Evolutionary conservation across 2,113 vertebrate genomes (phyloP).

Genomic region (Poeciliopsis occidentalis): DNA sequence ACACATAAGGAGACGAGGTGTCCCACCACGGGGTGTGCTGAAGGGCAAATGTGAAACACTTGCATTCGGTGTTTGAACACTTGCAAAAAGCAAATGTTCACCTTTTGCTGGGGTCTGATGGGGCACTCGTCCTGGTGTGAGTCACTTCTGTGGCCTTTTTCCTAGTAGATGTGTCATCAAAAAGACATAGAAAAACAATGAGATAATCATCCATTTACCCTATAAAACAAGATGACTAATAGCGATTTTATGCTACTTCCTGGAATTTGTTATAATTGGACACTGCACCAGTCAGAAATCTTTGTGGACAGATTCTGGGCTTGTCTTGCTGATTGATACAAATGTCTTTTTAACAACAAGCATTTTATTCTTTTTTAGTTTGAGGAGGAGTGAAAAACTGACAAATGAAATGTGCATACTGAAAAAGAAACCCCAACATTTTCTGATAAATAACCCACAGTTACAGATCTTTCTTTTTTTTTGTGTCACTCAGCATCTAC

Average conservation of each 20-base stretch:
- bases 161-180: constrained; percentile 50
- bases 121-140: constrained; percentile 27
- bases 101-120: constrained; percentile 57
- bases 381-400: too few relatives aligned
- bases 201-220: constrained; percentile 55
- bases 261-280: constrained; percentile 23
- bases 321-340: too few relatives aligned
- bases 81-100: constrained; percentile 58
- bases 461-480: too few relatives aligned
- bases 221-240: constrained; percentile 57
- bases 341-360: too few relatives aligned
- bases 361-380: too few relatives aligned
- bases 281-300: too few relatives aligned
- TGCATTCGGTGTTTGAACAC: constrained; percentile 45
- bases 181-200: constrained; percentile 25
- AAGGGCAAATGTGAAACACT: constrained; percentile 58
- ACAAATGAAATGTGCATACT: too few relatives aligned
- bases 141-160: constrained; percentile 27
- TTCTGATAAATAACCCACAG: too few relatives aligned
- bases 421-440: too few relatives aligned
- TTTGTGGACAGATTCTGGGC: too few relatives aligned
- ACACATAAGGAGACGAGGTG: constrained; percentile 58
- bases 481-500: too few relatives aligned
- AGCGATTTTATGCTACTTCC: constrained; percentile 37
- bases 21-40: constrained; percentile 3